Percentiles rank a stretch among this genome's conserved stretches.
Evolutionary conservation across 2,797 vertebrate genomes (phyloP).

Genomic region (Danio albolineatus): DNA sequence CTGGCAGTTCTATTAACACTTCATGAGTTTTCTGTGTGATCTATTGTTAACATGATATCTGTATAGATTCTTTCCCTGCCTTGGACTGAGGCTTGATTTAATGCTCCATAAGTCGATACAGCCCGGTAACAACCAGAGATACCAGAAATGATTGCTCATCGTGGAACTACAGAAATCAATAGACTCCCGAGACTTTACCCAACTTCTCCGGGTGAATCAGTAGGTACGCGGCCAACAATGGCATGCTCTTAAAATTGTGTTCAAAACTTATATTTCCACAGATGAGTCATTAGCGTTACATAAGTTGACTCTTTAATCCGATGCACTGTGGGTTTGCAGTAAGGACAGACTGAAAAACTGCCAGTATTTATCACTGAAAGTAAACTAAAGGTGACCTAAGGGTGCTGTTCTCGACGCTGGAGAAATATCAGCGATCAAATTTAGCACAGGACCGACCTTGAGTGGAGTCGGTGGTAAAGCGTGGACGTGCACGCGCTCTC

Average conservation of each 20-base stretch:
- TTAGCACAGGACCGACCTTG: constrained; percentile 34
- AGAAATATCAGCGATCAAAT: constrained; percentile 11
- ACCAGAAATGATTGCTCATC: constrained; percentile 43
- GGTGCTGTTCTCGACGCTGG: not conserved
- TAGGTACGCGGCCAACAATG: constrained; percentile 14
- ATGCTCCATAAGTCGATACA: constrained; percentile 33
- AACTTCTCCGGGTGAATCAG: constrained; percentile 33
- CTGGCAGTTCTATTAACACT: constrained; percentile 22
- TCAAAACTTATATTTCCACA: not conserved
- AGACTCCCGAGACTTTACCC: not conserved
- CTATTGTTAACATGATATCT: constrained; percentile 40
- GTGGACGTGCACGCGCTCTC: not conserved
- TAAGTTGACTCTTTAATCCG: not conserved
- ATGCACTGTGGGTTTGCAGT: not conserved
- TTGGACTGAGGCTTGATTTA: constrained; percentile 49
- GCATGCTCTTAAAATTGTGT: not conserved
- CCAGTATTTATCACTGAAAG: constrained; percentile 1
- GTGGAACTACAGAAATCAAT: constrained; percentile 49
- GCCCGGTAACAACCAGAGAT: constrained; percentile 27
- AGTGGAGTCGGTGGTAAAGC: not conserved
- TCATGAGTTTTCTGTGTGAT: constrained; percentile 26
- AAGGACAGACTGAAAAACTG: not conserved
- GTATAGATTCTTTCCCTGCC: constrained; percentile 47
- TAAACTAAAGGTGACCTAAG: constrained; percentile 34
- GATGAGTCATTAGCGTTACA: constrained; percentile 37